A percentile compares a stretch with the other conserved stretches of the same genome.
These are phyloP conservation scores for Drosophila demipolita DNA, from an alignment of 2,888 invertebrate genomes.

Conservation along the genomic window DNA sequence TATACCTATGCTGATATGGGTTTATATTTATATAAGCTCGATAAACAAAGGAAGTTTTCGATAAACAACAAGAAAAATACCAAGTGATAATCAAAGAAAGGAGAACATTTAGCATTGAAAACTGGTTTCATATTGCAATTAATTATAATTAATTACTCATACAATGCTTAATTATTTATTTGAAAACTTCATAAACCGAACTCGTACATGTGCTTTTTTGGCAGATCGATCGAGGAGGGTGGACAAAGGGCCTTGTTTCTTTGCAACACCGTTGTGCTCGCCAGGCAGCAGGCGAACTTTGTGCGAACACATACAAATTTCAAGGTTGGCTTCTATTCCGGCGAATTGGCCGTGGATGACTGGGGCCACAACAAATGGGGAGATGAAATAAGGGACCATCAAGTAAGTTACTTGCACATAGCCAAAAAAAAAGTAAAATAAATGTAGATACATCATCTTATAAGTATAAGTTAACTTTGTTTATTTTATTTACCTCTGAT, in stretches of 20 bases:
- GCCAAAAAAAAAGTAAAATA: too few species aligned
- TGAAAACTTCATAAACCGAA: neutral
- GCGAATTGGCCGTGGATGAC: constrained; percentile 90
- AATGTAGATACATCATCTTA: neutral
- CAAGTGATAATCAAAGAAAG: neutral
- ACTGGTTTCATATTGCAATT: neutral
- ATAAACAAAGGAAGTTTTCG: neutral
- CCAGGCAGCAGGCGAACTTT: constrained; percentile 90
- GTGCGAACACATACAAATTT: constrained; percentile 88
- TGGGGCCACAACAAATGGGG: constrained; percentile 90
- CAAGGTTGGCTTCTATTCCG: constrained; percentile 89
- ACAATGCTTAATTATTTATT: neutral
- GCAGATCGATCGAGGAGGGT: constrained; percentile 86
- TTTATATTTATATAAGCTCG: neutral
- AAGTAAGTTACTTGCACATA: constrained; percentile 85
- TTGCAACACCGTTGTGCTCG: constrained; percentile 93
- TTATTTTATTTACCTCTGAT: neutral
- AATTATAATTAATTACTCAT: neutral
- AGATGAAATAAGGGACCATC: constrained; percentile 87
- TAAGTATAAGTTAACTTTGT: neutral
- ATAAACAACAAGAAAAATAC: neutral
- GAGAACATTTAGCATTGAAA: neutral
- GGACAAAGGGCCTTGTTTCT: constrained; percentile 92
- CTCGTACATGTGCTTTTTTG: constrained; percentile 35
- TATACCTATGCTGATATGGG: neutral